Conservation (phyloP, 2,113 vertebrate species). For the Carassius carassius region DNA sequence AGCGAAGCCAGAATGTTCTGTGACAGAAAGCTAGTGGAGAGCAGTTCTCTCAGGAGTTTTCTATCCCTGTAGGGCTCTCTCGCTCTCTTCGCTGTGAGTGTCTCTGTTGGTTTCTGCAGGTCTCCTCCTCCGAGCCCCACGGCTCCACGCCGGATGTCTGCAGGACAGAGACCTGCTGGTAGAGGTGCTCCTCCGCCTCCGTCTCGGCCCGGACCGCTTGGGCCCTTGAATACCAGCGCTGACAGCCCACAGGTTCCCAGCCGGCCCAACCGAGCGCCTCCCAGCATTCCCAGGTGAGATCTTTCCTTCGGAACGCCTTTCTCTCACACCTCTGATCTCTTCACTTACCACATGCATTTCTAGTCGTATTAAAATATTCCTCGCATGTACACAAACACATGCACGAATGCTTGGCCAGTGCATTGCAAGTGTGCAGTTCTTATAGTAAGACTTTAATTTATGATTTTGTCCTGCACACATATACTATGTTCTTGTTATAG, state of each 20-base stretch:
- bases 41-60: too few species aligned
- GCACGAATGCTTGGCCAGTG: not conserved
- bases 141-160: constrained; percentile 82
- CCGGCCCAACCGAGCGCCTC: constrained; percentile 87
- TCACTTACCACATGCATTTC: not conserved
- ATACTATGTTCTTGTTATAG: too few species aligned
- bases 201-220: constrained; percentile 83
- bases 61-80: too few species aligned
- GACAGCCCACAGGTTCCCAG: constrained; percentile 91
- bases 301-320: not conserved
- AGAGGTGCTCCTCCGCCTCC: constrained; percentile 84
- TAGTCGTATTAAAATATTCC: not conserved
- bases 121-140: constrained; percentile 87
- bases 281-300: constrained; percentile 88
- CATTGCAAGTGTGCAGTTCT: not conserved
- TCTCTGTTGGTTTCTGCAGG: constrained; percentile 65
- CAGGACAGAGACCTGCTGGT: constrained; percentile 79
- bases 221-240: constrained; percentile 81
- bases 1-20: too few species aligned
- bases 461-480: too few species aligned
- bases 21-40: too few species aligned
- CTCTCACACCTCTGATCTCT: not conserved
- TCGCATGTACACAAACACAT: not conserved
- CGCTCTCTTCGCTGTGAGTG: too few species aligned
- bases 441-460: too few species aligned